Base-by-base conservation (phyloP, 2,113 vertebrate species). In the Catharus bicknelli region DNA sequence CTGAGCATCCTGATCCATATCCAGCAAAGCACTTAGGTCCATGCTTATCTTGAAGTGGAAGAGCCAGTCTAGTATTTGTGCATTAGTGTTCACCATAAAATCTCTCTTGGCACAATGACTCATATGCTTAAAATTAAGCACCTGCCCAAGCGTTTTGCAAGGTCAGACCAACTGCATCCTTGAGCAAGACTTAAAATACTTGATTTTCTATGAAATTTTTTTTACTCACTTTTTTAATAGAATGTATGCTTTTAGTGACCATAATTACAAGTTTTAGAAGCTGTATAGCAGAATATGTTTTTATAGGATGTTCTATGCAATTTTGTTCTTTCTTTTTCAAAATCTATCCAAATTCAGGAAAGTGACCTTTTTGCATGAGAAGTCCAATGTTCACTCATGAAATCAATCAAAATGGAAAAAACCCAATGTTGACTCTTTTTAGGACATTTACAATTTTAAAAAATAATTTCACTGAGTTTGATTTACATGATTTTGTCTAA, bases 1-100 rank as follows among this genome's bases (percentile, higher is more conserved):
- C 94, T 95, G 89, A 94, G 87, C 94, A 94, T 92, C 91, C 94
- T 94, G 96, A 95, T 92, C 94, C 68, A 91, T 91, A 90, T 95
- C 95, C 96, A 96, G 95, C 85, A 96, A 94, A 95, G 89, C 95
- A 94, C 95, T 95, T 94, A 96, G 0, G 0, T 85, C 78, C 78
- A 38, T 20, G 91, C 93, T 96, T 96, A 96, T 95, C 95, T 95
- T 80, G 91, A 91, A 80, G 82, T 91, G 82, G 78, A 80, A 77
- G 94, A 81, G 63, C 75, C 68, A 54, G 82, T 55, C 95, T 89
- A 62, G 55, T 79, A 85, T 77, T 81, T 92, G 86, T 95, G 78
- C 91, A 86, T 96, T 94, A 96, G 87, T 45, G 48, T 51, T 74
- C 75, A 62, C 89, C 87, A 34, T 94, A 94, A 95, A 94, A 94